Base-by-base conservation (phyloP, 2,113 vertebrate genomes). In the Zeus faber region DNA sequence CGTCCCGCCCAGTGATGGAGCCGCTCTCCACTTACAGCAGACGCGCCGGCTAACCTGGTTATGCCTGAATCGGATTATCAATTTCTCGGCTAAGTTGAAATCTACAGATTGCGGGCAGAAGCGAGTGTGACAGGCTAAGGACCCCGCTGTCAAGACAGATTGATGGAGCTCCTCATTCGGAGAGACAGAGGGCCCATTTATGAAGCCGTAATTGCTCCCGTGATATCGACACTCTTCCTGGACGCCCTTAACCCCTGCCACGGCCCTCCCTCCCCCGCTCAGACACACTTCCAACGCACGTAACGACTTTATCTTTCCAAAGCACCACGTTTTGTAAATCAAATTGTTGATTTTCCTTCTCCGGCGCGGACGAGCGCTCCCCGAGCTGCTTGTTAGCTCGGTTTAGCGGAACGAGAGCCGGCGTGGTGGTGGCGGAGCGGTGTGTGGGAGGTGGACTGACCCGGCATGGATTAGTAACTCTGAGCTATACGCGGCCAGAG, bases 51-150 rank as follows among this genome's bases (percentile, higher is more conserved):
- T 93, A 93, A 93, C 86, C 79, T 70, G 70, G 87, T 93, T 93
- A 93, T 48, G 78, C 67, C 76, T 81, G 84, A 91, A 93, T 94
- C 87, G 74, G 88, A 92, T 94, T 91, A 93, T 91, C 90, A 91
- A 92, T 94, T 93, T 91, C 67, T 79, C 83, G 79, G 88, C 86
- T 89, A 89, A 92, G 82, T 87, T 89, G 89, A 91, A 90, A 85
- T 87, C 84, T 91, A 88, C 90, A 89, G 90, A 92, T 92, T 88
- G 89, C 78, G 76, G 81, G 83, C 77, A 70, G 85, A 81, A 89
- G 86, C 81, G 54, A 81, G 88, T 88, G 88, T 90, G 91, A 91
- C 90, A 89, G 90, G 79, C 84, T 91, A 89, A 91, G 86, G 81
- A 86, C 81, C 67, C 41, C 54, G 71, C 82, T 89, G 86, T 90